These are phyloP conservation scores for Macrochelys suwanniensis DNA, from an alignment of 2,797 vertebrate genomes.

Conservation along the genomic window DNA sequence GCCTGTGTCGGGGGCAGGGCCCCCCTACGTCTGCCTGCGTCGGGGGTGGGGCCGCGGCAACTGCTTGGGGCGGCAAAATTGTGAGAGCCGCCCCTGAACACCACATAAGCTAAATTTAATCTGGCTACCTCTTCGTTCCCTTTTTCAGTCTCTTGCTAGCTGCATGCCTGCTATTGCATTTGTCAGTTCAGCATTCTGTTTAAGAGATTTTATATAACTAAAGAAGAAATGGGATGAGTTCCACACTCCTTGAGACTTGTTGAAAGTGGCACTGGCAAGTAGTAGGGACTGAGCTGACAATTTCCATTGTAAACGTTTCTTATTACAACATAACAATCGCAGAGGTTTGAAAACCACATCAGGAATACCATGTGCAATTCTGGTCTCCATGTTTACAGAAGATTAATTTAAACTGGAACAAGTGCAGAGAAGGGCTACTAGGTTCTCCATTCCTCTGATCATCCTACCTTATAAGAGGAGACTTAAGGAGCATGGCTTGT, in stretches of 20 bases:
- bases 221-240: slow-evolving; percentile 27
- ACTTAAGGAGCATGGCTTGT: background rate
- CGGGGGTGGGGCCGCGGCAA: no score
- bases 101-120: background rate
- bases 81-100: background rate
- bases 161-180: background rate
- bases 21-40: no score
- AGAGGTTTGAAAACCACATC: background rate
- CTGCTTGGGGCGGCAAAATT: no score
- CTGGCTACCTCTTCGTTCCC: slow-evolving; percentile 28
- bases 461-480: background rate
- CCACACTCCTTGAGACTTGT: slow-evolving; percentile 9
- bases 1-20: no score
- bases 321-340: slow-evolving; percentile 2
- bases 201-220: background rate
- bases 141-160: slow-evolving; percentile 34
- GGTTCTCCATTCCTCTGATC: background rate
- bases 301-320: background rate
- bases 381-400: background rate
- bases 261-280: slow-evolving; percentile 6
- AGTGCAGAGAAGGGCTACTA: background rate
- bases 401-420: background rate
- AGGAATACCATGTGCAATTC: background rate
- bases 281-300: background rate
- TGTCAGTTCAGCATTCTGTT: slow-evolving; percentile 1